Evolutionary conservation across 2,888 invertebrate species (phyloP).

Genomic region (Netelia inedita): DNA sequence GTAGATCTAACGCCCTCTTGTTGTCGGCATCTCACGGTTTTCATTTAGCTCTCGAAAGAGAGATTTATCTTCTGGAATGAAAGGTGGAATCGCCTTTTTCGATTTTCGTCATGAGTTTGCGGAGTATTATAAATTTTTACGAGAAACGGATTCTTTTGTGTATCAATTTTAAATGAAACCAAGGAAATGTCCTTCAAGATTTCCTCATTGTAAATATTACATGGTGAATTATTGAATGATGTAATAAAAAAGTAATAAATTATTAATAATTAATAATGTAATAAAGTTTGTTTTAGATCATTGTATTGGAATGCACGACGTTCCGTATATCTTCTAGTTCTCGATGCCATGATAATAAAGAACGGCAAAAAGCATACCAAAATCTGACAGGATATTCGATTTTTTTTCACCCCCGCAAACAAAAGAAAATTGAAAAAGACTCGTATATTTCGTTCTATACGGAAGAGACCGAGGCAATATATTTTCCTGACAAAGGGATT

Average conservation of each 20-base stretch:
- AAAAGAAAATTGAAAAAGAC: background rate
- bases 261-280: too few species aligned
- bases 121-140: background rate
- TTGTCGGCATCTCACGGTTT: conserved; percentile 36
- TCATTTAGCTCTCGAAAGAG: background rate
- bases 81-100: background rate
- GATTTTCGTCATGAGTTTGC: background rate
- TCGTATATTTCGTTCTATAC: background rate
- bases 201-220: background rate
- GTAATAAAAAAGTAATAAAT: too few species aligned
- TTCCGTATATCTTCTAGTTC: too few species aligned
- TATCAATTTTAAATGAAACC: background rate
- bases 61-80: conserved; percentile 32
- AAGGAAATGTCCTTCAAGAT: background rate
- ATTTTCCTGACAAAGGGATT: conserved; percentile 48
- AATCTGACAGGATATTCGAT: too few species aligned
- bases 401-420: background rate
- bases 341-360: too few species aligned
- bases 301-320: too few species aligned
- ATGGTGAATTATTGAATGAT: too few species aligned
- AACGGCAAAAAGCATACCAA: too few species aligned
- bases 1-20: conserved; percentile 42
- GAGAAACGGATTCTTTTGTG: background rate
- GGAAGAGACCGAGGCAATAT: background rate
- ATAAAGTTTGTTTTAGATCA: too few species aligned